Conservation (phyloP, 2,797 vertebrate genomes). For the Acropternis orthonyx region DNA sequence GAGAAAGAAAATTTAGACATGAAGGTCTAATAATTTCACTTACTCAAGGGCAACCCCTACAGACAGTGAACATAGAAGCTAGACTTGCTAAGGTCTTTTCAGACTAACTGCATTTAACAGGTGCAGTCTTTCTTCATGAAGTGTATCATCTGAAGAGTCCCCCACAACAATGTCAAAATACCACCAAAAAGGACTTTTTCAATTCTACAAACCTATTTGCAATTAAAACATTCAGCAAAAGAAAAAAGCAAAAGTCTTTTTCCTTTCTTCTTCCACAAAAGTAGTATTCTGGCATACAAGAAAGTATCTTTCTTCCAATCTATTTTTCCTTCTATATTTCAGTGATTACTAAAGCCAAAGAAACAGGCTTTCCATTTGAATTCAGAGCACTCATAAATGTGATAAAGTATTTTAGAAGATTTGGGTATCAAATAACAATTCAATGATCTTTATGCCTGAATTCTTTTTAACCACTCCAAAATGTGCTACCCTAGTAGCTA, state of each 20-base stretch:
- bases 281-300: not conserved
- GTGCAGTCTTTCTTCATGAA: not conserved
- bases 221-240: not conserved
- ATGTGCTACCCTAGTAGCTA: not conserved
- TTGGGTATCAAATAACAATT: not conserved
- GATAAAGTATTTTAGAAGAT: not conserved
- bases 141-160: not conserved
- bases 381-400: not conserved
- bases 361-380: not conserved
- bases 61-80: not conserved
- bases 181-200: not conserved
- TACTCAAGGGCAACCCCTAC: accelerated
- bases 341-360: not conserved
- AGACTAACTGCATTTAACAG: not conserved
- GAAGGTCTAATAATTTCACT: not conserved
- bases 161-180: not conserved
- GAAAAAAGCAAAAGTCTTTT: not conserved
- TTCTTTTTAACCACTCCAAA: not conserved
- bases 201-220: not conserved
- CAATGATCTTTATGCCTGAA: not conserved
- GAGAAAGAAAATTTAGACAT: not conserved
- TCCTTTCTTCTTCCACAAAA: not conserved
- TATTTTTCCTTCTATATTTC: not conserved
- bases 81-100: not conserved
- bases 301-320: not conserved